These are phyloP conservation scores for Tetragnatha montana DNA, from an alignment of 2,888 invertebrate species.

Conservation along the genomic window DNA sequence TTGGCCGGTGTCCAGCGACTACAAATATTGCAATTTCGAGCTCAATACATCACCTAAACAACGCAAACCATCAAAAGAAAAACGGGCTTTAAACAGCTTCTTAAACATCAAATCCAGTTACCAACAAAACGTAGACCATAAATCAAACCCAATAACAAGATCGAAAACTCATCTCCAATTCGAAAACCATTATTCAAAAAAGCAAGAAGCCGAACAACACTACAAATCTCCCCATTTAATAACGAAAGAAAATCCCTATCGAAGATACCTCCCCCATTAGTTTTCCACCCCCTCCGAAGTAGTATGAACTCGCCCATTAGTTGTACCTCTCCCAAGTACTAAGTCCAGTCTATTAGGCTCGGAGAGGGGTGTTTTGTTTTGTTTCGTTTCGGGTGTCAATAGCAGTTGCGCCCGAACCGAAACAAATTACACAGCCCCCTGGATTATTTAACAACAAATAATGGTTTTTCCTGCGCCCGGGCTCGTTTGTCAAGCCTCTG, in stretches of 20 bases:
- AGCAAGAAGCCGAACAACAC: not conserved
- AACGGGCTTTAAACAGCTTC: too few species aligned
- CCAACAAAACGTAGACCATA: not conserved
- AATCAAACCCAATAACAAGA: not conserved
- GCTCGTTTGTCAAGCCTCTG: slow-evolving; percentile 29
- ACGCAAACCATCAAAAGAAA: too few species aligned
- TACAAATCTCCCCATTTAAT: slow-evolving; percentile 3
- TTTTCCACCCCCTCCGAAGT: not conserved
- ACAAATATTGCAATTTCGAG: too few species aligned
- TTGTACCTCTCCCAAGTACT: not conserved
- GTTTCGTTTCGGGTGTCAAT: slow-evolving; percentile 34
- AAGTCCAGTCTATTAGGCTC: slow-evolving; percentile 43
- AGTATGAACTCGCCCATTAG: too few species aligned
- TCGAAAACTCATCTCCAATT: not conserved
- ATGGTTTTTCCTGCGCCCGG: slow-evolving; percentile 48
- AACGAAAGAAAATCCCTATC: slow-evolving; percentile 30
- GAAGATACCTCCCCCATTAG: not conserved
- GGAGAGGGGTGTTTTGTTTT: slow-evolving; percentile 3
- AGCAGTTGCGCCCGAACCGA: slow-evolving; percentile 51
- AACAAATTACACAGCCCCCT: slow-evolving; percentile 53
- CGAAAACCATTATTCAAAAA: not conserved
- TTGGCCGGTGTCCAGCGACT: too few species aligned
- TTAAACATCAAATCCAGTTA: too few species aligned
- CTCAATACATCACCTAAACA: too few species aligned
- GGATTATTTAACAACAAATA: slow-evolving; percentile 61